Percentiles rank a stretch among this genome's conserved stretches.
Evolutionary conservation across 2,797 vertebrate genomes (phyloP).

Genomic region (Onychomys leucogaster): DNA sequence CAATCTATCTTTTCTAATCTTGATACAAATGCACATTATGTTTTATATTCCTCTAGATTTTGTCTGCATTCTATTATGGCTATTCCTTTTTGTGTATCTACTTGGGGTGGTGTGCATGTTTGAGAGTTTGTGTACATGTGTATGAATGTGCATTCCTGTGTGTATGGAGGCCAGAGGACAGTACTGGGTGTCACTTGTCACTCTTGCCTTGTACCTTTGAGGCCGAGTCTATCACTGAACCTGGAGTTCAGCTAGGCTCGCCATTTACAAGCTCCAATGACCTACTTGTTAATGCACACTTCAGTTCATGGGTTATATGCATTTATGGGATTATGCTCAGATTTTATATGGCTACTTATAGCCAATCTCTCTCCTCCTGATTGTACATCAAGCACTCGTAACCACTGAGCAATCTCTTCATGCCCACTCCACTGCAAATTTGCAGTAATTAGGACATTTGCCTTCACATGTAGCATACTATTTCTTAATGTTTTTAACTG

Average conservation of each 20-base stretch:
- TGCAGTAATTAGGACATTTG: neutral
- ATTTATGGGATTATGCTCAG: neutral
- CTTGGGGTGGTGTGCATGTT: neutral
- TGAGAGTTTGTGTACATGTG: neutral
- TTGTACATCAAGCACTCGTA: neutral
- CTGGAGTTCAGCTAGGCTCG: neutral
- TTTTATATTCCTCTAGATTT: neutral
- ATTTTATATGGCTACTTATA: neutral
- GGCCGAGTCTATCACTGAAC: neutral
- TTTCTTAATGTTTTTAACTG: neutral
- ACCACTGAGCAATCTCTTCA: neutral
- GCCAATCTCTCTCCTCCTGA: neutral
- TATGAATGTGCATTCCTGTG: neutral
- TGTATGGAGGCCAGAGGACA: neutral
- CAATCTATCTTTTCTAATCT: constrained; percentile 20
- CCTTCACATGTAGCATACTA: neutral
- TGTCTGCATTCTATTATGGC: constrained; percentile 33
- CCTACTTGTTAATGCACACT: neutral
- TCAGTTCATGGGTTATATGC: neutral
- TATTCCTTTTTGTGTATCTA: neutral
- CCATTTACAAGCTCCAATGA: neutral
- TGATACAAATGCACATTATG: neutral
- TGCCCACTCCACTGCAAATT: neutral
- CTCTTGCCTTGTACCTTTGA: neutral
- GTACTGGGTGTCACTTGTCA: neutral